Percentiles rank a stretch among this genome's conserved stretches.
phyloP scores from a whole-genome alignment of 2,113 vertebrate species.

The Corynorhinus townsendii region DNA sequence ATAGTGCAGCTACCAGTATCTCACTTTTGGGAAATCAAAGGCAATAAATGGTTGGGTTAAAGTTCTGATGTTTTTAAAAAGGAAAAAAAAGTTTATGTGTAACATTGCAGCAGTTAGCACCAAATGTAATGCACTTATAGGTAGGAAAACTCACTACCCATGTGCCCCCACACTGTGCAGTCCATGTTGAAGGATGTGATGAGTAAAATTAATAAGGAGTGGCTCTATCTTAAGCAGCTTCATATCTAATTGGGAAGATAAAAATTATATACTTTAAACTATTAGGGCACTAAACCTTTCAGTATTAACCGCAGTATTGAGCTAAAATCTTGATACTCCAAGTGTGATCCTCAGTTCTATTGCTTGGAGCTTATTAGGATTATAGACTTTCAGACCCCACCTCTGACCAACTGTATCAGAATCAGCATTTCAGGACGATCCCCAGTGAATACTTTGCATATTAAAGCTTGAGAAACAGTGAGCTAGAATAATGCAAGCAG shows the following conservation, averaged over 20 bases:
- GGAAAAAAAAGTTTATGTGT: not conserved
- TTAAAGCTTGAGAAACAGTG: not conserved
- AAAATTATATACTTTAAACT: not conserved
- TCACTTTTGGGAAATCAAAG: not conserved
- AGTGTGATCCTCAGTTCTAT: not conserved
- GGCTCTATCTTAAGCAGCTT: not conserved
- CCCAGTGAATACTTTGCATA: not conserved
- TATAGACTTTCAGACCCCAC: not conserved
- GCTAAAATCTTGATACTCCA: not conserved
- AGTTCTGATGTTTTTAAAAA: not conserved
- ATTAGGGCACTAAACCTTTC: not conserved
- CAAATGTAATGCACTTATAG: not conserved
- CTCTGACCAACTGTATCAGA: not conserved
- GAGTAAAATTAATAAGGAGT: not conserved
- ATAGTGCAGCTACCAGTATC: not conserved
- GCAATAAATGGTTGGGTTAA: not conserved
- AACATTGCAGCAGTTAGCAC: not conserved
- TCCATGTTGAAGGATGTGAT: not conserved
- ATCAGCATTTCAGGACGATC: not conserved
- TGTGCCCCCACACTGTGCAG: not conserved
- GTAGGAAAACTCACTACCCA: not conserved
- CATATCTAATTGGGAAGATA: not conserved
- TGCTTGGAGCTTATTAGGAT: not conserved
- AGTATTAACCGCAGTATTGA: not conserved
- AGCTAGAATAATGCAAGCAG: not conserved